Percentiles rank a stretch among this genome's conserved stretches.
phyloP scores from a whole-genome alignment of 1,140 invertebrate genomes.

The Procambarus clarkii region DNA sequence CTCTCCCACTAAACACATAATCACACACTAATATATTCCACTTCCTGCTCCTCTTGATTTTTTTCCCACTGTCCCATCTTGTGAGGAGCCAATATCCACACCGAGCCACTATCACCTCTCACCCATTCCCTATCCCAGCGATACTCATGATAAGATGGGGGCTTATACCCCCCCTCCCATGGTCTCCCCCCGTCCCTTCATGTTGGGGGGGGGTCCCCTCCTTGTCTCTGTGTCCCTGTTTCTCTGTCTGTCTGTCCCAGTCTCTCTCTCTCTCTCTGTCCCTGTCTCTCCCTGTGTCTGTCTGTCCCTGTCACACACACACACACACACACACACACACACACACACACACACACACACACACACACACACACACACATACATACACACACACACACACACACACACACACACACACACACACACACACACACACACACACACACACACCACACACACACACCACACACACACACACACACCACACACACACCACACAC shows the following conservation, averaged over 20 bases:
- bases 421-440: too few species aligned
- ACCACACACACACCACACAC: background rate
- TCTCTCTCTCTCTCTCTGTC: too few species aligned
- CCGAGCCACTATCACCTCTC: constrained; percentile 24
- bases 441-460: background rate
- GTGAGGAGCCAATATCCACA: constrained; percentile 27
- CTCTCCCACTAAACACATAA: constrained; percentile 29
- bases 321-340: background rate
- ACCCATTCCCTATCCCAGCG: constrained; percentile 13
- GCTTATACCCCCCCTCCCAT: background rate
- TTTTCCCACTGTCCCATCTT: background rate
- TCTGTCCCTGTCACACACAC: too few species aligned
- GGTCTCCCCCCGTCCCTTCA: too few species aligned
- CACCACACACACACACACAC: too few species aligned
- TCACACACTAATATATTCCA: constrained; percentile 10
- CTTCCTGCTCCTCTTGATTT: background rate
- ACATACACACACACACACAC: too few species aligned
- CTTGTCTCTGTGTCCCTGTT: too few species aligned
- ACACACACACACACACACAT: background rate
- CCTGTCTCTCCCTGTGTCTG: too few species aligned
- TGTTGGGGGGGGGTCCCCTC: too few species aligned
- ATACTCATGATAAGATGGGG: constrained; percentile 26
- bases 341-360: too few species aligned
- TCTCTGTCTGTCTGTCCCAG: too few species aligned
- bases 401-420: background rate